Base-by-base conservation (phyloP, 2,888 invertebrate species). In the Dasypolia templi region DNA sequence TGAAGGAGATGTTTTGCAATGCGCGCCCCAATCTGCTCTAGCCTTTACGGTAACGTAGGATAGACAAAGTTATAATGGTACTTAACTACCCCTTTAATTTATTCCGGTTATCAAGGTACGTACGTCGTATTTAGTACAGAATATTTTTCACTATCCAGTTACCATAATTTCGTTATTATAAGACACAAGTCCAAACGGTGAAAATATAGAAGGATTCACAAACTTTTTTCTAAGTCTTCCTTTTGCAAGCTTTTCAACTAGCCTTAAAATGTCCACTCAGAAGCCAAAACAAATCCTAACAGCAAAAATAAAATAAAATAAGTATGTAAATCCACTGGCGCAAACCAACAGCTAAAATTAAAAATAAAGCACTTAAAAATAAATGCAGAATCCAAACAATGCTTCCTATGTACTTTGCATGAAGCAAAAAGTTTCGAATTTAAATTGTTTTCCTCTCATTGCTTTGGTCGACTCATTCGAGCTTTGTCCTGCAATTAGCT, bases 381-480 rank as follows among this genome's bases (percentile, higher is more conserved):
- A 73, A 83, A 81, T 51, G 63, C 68, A 77, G 67, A 76, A 76
- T 68, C 32, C 68, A 73, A 78, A 79, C 72, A 72, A 73, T 79
- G 66, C 70, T 61, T 63, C 55, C 69, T 42, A 51, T 35, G 66
- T 71, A 63, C 65, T 81, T 83, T 72, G 75, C 64, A 42, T 35
- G 46, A 63, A 62, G 53, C 55, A 79, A 81, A 83, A 79, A 69
- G 26, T 39, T 75, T 61, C 64, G 56, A 70, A 72, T 68, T 55
- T 69, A 72, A 82, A 77, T 77, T 77, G 61, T 75, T 66, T 75
- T 64, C 74, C 67, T 55, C 70, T 58, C 79, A 79, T 65, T 69
- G 77, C 51, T 65, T 63, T 29, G 51, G 66, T 69, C 75, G 69
- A 72, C 65, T 63, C 72, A 39, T 74, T 79, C 61, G 39, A 35